phyloP scores from a whole-genome alignment of 2,797 vertebrate species.

The Neosilurus mollespiculum region DNA sequence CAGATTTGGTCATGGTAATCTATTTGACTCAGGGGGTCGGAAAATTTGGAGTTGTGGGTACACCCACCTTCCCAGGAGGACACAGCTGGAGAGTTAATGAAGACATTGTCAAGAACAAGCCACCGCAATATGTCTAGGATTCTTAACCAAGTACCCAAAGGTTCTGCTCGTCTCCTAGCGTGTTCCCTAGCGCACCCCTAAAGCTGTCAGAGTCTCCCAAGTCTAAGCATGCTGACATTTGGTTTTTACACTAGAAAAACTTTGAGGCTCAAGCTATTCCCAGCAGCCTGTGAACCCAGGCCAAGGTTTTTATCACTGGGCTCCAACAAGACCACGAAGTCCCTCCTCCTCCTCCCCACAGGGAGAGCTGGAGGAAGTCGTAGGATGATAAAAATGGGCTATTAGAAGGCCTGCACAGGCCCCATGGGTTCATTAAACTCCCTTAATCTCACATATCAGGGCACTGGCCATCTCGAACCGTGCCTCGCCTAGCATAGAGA shows the following conservation, averaged over 20 bases:
- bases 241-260: conserved; percentile 48
- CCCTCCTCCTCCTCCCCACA: conserved; percentile 69
- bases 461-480: conserved; percentile 50
- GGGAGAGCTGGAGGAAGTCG: conserved; percentile 80
- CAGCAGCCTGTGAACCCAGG: conserved; percentile 77
- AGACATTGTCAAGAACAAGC: conserved; percentile 10
- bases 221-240: conserved; percentile 31
- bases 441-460: conserved; percentile 66
- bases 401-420: conserved; percentile 76
- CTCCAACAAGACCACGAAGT: conserved; percentile 71
- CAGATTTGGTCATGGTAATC: conserved; percentile 23
- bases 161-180: conserved; percentile 50
- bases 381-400: conserved; percentile 81
- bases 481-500: conserved; percentile 41
- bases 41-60: background rate
- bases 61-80: conserved; percentile 10
- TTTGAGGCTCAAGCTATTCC: conserved; percentile 63
- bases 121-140: background rate
- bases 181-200: conserved; percentile 21
- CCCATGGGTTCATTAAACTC: conserved; percentile 76
- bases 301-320: conserved; percentile 78
- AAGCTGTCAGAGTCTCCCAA: conserved; percentile 23
- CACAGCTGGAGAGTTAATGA: conserved; percentile 24
- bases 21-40: conserved; percentile 1
- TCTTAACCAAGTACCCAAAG: background rate